phyloP scores from a whole-genome alignment of 1,140 invertebrate species.

The Drosophila jambulina region DNA sequence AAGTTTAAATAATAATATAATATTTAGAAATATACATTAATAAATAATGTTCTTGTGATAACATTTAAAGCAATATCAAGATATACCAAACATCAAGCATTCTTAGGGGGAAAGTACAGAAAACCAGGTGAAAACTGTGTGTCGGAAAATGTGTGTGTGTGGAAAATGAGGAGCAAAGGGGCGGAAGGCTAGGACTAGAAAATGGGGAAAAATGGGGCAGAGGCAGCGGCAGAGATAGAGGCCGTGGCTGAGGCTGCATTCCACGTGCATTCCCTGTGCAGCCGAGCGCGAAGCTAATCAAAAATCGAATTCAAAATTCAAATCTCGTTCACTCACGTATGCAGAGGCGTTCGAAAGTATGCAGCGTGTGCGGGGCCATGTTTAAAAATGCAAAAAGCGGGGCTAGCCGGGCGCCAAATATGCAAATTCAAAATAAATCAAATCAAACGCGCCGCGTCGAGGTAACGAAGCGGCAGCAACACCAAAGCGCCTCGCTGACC shows the following conservation, averaged over 20 bases:
- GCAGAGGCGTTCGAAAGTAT: constrained; percentile 73
- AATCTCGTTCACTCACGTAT: constrained; percentile 57
- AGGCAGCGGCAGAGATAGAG: too few relatives aligned
- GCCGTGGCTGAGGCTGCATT: neutral
- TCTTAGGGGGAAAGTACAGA: neutral
- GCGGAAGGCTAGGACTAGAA: neutral
- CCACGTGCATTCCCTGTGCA: constrained; percentile 17
- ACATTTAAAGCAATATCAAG: too few relatives aligned
- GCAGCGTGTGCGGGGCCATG: constrained; percentile 46
- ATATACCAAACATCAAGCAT: neutral
- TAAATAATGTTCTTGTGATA: too few relatives aligned
- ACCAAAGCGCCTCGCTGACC: constrained; percentile 67
- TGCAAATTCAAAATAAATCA: constrained; percentile 82
- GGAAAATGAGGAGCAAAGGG: neutral
- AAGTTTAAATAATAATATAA: too few relatives aligned
- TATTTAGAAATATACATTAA: too few relatives aligned
- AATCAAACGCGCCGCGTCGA: constrained; percentile 75
- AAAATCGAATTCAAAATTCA: constrained; percentile 63
- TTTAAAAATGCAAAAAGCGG: constrained; percentile 70
- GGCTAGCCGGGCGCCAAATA: constrained; percentile 55
- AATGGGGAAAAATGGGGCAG: neutral
- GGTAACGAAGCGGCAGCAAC: constrained; percentile 82
- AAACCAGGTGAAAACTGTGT: neutral
- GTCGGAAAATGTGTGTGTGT: neutral
- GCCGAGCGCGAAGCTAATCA: constrained; percentile 51